phyloP scores from a whole-genome alignment of 2,113 vertebrate genomes.

The Cariama cristata region DNA sequence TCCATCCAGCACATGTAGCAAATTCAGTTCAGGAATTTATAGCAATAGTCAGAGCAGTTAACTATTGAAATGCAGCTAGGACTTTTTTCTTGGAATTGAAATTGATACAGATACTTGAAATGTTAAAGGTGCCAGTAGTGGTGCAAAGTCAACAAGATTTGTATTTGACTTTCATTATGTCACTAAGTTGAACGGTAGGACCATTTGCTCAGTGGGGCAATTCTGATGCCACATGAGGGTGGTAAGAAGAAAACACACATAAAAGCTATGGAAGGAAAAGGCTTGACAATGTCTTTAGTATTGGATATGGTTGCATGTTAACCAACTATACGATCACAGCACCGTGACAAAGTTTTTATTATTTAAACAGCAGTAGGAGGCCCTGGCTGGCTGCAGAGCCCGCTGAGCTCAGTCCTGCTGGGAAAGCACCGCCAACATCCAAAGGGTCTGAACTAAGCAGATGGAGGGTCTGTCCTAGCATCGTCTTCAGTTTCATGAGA shows the following conservation, averaged over 20 bases:
- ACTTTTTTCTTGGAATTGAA: neutral
- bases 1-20: neutral
- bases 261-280: neutral
- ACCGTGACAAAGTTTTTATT: neutral
- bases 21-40: neutral
- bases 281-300: neutral
- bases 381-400: neutral
- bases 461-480: neutral
- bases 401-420: neutral
- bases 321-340: neutral
- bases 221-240: neutral
- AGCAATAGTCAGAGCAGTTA: neutral
- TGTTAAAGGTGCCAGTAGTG: neutral
- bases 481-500: neutral
- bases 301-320: neutral
- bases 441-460: neutral
- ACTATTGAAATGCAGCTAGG: neutral
- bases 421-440: accelerated
- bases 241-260: neutral
- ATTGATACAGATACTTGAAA: neutral
- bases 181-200: neutral
- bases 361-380: neutral
- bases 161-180: neutral
- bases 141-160: neutral
- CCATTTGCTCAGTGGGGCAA: neutral